These are phyloP conservation scores for Sisyra nigra DNA, from an alignment of 2,888 invertebrate genomes.

Conservation along the genomic window DNA sequence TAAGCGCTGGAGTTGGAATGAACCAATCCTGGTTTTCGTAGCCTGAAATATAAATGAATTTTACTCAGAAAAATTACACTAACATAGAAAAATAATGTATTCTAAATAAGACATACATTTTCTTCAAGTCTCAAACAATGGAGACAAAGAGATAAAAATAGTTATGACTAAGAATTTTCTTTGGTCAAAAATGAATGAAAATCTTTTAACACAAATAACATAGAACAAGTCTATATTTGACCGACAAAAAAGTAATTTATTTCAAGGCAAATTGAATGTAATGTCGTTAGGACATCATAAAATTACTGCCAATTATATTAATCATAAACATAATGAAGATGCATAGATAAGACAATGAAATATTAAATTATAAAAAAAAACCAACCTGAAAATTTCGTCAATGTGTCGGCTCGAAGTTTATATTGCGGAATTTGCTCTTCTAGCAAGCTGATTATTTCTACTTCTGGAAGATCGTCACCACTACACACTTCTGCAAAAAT, in stretches of 20 bases:
- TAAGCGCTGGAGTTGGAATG: constrained; percentile 75
- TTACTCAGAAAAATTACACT: constrained; percentile 12
- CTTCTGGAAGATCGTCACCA: constrained; percentile 83
- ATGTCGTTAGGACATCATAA: too few species aligned
- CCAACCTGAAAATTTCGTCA: constrained; percentile 81
- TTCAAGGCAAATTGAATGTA: too few species aligned
- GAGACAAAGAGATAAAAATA: not conserved
- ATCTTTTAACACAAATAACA: too few species aligned
- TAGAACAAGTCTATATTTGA: too few species aligned
- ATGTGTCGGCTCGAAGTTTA: constrained; percentile 81
- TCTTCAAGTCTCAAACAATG: too few species aligned
- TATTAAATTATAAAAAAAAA: constrained; percentile 8
- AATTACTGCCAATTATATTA: too few species aligned
- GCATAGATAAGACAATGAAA: too few species aligned
- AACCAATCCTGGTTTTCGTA: constrained; percentile 91
- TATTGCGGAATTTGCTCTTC: constrained; percentile 93
- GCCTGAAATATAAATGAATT: constrained; percentile 42
- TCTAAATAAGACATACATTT: not conserved
- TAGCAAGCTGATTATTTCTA: constrained; percentile 87
- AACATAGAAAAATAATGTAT: not conserved
- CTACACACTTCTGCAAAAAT: constrained; percentile 73
- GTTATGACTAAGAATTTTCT: not conserved
- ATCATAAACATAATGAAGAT: too few species aligned
- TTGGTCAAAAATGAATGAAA: not conserved
- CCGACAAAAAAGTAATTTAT: too few species aligned